Percentiles rank a stretch among this genome's conserved stretches.
Conservation (phyloP, 2,797 vertebrate species). For the Bucorvus abyssinicus region DNA sequence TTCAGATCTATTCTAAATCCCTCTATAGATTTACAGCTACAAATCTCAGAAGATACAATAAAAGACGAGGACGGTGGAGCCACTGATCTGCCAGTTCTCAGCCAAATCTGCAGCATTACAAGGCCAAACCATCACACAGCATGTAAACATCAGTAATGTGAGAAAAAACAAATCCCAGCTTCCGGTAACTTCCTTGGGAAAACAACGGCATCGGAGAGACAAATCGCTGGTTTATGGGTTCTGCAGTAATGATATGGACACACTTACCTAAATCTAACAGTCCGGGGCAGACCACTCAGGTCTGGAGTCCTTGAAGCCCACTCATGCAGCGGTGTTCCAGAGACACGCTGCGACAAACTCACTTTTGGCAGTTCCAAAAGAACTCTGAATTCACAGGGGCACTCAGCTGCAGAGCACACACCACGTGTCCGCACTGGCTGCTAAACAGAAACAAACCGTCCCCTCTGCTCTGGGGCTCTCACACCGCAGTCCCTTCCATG, state of each 20-base stretch:
- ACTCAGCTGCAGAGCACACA: neutral
- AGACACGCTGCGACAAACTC: neutral
- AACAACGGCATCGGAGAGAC: neutral
- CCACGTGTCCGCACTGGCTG: conserved; percentile 6
- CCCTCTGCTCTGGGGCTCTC: conserved; percentile 19
- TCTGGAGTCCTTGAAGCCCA: neutral
- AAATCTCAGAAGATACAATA: neutral
- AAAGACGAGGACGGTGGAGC: neutral
- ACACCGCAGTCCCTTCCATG: neutral
- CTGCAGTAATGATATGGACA: neutral
- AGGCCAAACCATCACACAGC: neutral
- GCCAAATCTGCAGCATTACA: neutral
- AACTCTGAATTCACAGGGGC: neutral
- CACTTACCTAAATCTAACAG: neutral
- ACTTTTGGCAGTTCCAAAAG: neutral
- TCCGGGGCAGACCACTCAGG: neutral
- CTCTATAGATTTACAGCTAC: neutral
- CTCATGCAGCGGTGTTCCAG: neutral
- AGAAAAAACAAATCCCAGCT: neutral
- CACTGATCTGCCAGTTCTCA: neutral
- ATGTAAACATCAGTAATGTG: neutral
- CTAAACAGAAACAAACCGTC: conserved; percentile 13
- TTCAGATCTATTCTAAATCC: neutral
- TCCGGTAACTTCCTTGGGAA: neutral
- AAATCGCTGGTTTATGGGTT: neutral